Percentiles rank a stretch among this genome's conserved stretches.
Conservation (phyloP, 2,113 vertebrate genomes). For the Thunnus thynnus region DNA sequence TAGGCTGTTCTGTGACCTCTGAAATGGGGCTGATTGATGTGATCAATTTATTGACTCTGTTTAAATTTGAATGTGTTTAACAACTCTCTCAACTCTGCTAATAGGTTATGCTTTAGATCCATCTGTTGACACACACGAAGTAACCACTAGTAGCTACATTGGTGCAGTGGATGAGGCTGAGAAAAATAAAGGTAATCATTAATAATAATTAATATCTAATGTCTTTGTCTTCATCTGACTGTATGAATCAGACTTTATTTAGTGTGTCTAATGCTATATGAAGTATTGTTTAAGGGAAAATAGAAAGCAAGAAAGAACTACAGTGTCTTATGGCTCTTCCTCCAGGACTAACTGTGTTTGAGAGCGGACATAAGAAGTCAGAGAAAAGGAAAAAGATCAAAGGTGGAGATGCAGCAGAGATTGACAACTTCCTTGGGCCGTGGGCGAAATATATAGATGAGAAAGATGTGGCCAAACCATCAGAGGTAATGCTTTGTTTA, state of each 20-base stretch:
- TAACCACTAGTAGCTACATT: conserved; percentile 88
- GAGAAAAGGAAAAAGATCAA: conserved; percentile 97
- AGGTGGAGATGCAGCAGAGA: conserved; percentile 94
- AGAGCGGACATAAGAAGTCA: conserved; percentile 90
- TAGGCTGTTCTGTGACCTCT: conserved; percentile 66
- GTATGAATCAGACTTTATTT: background rate
- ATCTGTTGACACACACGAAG: conserved; percentile 91
- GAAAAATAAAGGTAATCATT: conserved; percentile 94
- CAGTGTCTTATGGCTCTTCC: background rate
- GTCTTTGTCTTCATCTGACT: background rate
- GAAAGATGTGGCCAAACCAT: conserved; percentile 94
- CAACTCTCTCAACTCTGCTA: conserved; percentile 20
- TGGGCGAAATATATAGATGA: conserved; percentile 98
- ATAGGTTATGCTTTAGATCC: conserved; percentile 98
- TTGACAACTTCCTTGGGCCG: conserved; percentile 94
- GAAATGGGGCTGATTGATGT: background rate
- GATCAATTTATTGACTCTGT: background rate
- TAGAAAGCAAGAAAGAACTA: background rate
- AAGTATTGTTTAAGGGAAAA: background rate
- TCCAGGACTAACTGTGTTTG: conserved; percentile 96
- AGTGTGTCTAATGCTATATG: background rate
- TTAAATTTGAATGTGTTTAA: conserved; percentile 16
- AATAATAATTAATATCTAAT: background rate
- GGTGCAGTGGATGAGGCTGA: conserved; percentile 97
- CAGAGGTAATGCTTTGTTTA: conserved; percentile 87